Evolutionary conservation across 2,113 vertebrate species (phyloP).

Genomic region (Ahaetulla prasina): DNA sequence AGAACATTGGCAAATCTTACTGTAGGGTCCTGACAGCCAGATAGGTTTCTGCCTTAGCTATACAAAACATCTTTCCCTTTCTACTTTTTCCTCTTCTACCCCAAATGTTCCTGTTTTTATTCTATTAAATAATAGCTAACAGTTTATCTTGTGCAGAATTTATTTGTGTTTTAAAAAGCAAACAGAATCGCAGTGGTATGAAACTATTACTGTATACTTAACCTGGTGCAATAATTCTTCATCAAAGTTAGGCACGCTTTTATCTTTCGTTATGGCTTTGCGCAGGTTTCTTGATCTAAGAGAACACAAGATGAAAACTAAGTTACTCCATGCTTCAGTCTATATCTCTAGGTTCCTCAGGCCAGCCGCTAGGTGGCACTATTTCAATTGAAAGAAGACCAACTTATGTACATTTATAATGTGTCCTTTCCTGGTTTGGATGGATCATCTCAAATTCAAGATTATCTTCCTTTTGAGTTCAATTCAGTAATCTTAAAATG

Average conservation of each 20-base stretch:
- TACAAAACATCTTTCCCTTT: neutral
- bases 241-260: conserved; percentile 73
- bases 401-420: neutral
- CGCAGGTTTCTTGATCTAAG: conserved; percentile 68
- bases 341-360: neutral
- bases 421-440: neutral
- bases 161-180: conserved; percentile 2
- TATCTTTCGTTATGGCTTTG: conserved; percentile 73
- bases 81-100: neutral
- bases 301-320: conserved; percentile 26
- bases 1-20: neutral
- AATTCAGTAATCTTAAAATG: neutral
- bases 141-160: no score
- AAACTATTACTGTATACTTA: conserved; percentile 43
- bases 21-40: neutral
- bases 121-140: neutral
- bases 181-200: neutral
- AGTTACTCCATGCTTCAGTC: neutral
- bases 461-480: neutral
- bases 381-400: neutral
- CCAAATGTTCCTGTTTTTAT: neutral
- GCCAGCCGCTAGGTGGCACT: conserved; percentile 53
- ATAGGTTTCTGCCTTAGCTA: neutral
- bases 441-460: neutral
- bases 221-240: conserved; percentile 73